These are phyloP conservation scores for Sycobia sp. DNA, from an alignment of 1,140 invertebrate species.

Conservation along the genomic window DNA sequence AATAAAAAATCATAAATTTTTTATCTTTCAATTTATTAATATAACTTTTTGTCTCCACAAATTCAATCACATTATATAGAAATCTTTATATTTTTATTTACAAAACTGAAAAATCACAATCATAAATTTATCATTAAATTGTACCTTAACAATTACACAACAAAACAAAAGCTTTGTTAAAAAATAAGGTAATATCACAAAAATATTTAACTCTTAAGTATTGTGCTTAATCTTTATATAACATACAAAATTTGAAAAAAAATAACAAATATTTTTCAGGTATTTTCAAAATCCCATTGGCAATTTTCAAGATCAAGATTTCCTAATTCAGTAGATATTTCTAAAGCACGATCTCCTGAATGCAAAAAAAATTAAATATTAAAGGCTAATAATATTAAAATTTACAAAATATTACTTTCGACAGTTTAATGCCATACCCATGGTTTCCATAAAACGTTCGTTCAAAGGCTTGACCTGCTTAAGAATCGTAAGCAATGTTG, in stretches of 20 bases:
- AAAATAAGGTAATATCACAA: conserved; percentile 9
- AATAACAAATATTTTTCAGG: conserved; percentile 2
- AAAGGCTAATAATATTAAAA: not conserved
- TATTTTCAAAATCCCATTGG: conserved; percentile 59
- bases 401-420: not conserved
- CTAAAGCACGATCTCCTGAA: conserved; percentile 51
- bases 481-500: conserved; percentile 59
- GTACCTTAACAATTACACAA: conserved; percentile 8
- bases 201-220: not conserved
- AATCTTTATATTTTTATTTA: conserved; percentile 15
- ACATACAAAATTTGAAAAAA: not conserved
- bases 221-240: not conserved
- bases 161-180: not conserved
- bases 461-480: conserved; percentile 63
- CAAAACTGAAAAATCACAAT: not conserved
- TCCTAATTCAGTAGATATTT: conserved; percentile 50
- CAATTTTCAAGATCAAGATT: conserved; percentile 54
- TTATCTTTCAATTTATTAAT: not conserved
- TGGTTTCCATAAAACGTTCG: conserved; percentile 54
- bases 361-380: conserved; percentile 20
- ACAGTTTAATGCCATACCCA: conserved; percentile 43
- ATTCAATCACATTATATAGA: too few species aligned
- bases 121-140: conserved; percentile 1
- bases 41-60: too few species aligned
- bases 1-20: not conserved